Evolutionary conservation across 2,797 vertebrate species (phyloP), one percentile per base, ranked within the genome.

Genomic region (Parauchenoglanis punctatus): DNA sequence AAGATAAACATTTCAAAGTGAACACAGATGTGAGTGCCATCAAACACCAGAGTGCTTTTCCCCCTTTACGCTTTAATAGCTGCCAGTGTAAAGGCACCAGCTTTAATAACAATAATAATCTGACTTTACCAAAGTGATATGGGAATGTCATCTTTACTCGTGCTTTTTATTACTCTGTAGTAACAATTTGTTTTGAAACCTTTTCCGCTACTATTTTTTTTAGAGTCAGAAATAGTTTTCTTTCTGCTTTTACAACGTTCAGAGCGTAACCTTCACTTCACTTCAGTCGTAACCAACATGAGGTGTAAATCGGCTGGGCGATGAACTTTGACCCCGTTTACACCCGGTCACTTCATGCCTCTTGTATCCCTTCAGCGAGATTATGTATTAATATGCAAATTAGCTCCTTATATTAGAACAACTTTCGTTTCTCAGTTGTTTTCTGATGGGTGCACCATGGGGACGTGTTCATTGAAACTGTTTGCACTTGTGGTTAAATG

Each of bases 1-100:
- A 87, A 87, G 87, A 87, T 88, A 89, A 91, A 91, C 88, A 84
- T 83, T 86, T 88, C 56, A 78, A 89, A 91, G 86, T 87, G 87
- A 88, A 89, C 7, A 78, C 90, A 91, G 90, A 91, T 91, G 90
- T 89, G 86, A 86, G 86, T 80, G 46, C 83, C 61, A 87, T 85
- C 4, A 78, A 78, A 89, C 86, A 87, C 84, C 17, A 8, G 5
- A 83, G 88, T 84, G 85, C 20, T 73, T 76, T 7, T 0, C 1
- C 49, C 1, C 20, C 40, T 8, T 35, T 35, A 35, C 31, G 5
- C 56, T 28, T 35, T 72, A 73, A 81, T n/a, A 72, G 65, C 78
- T 72, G 52, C 58, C 56, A 20, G 44, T 46, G 52, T 31, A 46
- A 49, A 40, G 4, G 40, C 40, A 59, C 44, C 3, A 46, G 35